Percentiles rank a stretch among this genome's conserved stretches.
phyloP scores from a whole-genome alignment of 2,888 invertebrate species.

The Ichneumon xanthorius region DNA sequence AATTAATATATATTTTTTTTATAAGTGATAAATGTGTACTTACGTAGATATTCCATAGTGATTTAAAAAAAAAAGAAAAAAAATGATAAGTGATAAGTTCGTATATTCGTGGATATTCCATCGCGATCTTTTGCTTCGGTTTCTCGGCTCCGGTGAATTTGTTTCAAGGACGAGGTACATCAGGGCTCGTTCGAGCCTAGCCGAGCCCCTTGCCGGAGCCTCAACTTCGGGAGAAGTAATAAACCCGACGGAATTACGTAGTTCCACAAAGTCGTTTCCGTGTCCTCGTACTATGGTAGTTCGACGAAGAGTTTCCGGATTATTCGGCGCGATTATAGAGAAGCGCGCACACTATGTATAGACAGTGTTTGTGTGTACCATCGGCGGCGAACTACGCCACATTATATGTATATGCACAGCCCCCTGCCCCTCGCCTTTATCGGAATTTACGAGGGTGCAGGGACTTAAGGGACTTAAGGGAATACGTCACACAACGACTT shows the following conservation, averaged over 20 bases:
- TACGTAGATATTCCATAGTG: background rate
- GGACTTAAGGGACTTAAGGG: background rate
- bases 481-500: too few species aligned
- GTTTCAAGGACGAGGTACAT: background rate
- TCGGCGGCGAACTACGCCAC: conserved; percentile 31
- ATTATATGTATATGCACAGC: background rate
- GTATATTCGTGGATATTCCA: background rate
- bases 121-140: background rate
- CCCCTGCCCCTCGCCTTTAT: background rate
- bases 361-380: conserved; percentile 3
- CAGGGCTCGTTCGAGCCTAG: conserved; percentile 24
- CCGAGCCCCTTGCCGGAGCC: conserved; percentile 8
- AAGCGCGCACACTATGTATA: background rate
- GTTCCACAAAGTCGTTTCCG: conserved; percentile 35
- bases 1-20: too few species aligned
- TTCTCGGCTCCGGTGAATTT: background rate
- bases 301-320: conserved; percentile 49
- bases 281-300: conserved; percentile 14
- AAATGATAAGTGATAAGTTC: background rate
- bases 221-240: conserved; percentile 46
- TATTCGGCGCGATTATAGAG: conserved; percentile 33
- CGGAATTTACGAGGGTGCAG: conserved; percentile 1
- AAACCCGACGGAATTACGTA: conserved; percentile 45
- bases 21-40: too few species aligned
- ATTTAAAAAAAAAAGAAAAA: background rate